phyloP scores from a whole-genome alignment of 2,113 vertebrate genomes.

The Scatophagus argus region DNA sequence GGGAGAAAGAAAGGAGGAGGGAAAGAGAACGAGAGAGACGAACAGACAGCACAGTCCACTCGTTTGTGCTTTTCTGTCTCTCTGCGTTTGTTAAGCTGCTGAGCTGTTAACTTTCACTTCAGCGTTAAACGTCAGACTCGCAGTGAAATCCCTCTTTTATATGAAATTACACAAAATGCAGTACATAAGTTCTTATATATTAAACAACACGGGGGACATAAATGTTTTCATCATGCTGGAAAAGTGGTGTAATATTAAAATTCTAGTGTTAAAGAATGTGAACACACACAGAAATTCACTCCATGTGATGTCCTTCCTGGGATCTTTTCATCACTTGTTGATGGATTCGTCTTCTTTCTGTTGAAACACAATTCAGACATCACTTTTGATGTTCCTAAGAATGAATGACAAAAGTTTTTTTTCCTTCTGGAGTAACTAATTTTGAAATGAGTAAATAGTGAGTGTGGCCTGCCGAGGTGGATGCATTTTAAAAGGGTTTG shows the following conservation, averaged over 20 bases:
- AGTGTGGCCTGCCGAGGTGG: neutral
- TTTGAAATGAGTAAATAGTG: neutral
- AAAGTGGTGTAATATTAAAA: neutral
- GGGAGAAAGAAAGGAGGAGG: neutral
- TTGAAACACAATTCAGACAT: neutral
- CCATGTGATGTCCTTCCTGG: too few species aligned
- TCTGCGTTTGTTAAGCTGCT: slow-evolving; percentile 22
- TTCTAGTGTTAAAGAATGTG: too few species aligned
- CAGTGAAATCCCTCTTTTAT: neutral
- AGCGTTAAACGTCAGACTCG: slow-evolving; percentile 16
- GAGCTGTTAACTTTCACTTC: slow-evolving; percentile 19
- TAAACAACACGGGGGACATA: neutral
- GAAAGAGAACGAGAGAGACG: neutral
- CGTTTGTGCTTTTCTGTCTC: slow-evolving; percentile 35
- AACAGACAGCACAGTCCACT: slow-evolving; percentile 36
- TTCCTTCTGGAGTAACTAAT: too few species aligned
- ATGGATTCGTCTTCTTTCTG: too few species aligned
- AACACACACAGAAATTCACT: too few species aligned
- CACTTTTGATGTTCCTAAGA: neutral
- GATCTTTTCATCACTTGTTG: too few species aligned
- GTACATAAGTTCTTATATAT: neutral
- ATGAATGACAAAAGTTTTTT: neutral
- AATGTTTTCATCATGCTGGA: neutral
- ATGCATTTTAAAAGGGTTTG: neutral
- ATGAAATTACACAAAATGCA: neutral